phyloP scores from a whole-genome alignment of 2,797 vertebrate species.

The Limnodromus scolopaceus region DNA sequence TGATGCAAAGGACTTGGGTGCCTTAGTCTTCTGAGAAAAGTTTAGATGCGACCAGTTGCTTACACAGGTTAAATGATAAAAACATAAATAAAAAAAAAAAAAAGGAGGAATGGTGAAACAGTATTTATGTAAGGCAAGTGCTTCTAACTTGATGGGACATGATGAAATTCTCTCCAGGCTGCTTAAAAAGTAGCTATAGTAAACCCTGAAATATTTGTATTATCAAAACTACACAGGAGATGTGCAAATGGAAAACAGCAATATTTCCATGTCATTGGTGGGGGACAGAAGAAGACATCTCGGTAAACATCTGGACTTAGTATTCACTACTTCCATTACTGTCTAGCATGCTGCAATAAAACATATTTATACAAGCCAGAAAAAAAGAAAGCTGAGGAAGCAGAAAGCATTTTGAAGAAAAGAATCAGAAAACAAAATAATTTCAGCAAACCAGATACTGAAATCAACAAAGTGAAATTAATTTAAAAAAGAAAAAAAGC shows the following conservation, averaged over 20 bases:
- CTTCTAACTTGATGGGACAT: not conserved
- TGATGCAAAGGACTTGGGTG: not conserved
- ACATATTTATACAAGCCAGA: rapidly evolving
- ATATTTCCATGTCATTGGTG: not conserved
- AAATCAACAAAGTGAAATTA: not conserved
- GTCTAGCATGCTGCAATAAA: not conserved
- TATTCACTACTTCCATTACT: not conserved
- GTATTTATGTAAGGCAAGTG: not conserved
- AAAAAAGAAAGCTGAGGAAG: not conserved
- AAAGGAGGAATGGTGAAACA: not conserved
- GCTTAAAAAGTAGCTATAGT: not conserved
- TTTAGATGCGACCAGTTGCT: not conserved
- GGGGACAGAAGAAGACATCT: not conserved
- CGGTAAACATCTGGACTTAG: not conserved
- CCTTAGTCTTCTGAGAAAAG: not conserved
- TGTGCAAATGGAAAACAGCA: not conserved
- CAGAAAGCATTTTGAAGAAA: not conserved
- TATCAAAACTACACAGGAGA: not conserved
- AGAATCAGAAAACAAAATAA: not conserved
- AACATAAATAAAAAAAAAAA: not conserved
- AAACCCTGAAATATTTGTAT: not conserved
- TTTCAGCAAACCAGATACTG: not conserved
- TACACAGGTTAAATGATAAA: not conserved
- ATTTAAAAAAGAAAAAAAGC: not conserved
- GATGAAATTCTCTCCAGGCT: not conserved